Conservation (phyloP, 1,140 invertebrate genomes). For the Sitophilus oryzae region DNA sequence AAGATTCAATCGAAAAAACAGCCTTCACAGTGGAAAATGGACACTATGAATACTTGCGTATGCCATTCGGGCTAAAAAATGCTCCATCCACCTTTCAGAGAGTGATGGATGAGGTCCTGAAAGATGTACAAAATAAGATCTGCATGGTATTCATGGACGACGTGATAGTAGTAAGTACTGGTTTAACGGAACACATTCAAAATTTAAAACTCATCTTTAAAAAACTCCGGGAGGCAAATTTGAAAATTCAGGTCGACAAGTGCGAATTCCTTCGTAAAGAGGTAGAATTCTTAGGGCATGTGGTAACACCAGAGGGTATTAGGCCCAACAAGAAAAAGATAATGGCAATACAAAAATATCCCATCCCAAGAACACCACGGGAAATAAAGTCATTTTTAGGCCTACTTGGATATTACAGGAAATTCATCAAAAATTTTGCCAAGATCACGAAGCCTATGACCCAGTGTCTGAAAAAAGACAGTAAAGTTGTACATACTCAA, state of each 20-base stretch:
- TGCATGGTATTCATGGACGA: conserved; percentile 41
- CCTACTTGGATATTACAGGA: too few relatives aligned
- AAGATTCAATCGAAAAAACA: conserved; percentile 41
- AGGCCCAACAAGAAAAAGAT: background rate
- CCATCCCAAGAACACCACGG: background rate
- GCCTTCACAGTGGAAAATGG: conserved; percentile 39
- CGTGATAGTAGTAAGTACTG: conserved; percentile 20
- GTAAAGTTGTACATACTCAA: conserved; percentile 1
- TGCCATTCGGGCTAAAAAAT: too few relatives aligned
- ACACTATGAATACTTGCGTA: conserved; percentile 35
- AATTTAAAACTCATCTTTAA: too few relatives aligned
- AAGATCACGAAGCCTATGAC: too few relatives aligned
- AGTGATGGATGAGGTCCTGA: too few relatives aligned
- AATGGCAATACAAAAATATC: conserved; percentile 1
- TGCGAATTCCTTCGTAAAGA: background rate
- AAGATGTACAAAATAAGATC: conserved; percentile 10
- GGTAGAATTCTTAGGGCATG: background rate
- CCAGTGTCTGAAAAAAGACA: conserved; percentile 5
- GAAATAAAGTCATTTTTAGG: conserved; percentile 1
- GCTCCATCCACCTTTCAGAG: too few relatives aligned
- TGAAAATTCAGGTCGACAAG: background rate
- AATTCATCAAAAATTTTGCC: too few relatives aligned
- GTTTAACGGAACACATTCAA: too few relatives aligned
- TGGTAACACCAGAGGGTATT: background rate
- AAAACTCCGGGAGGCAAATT: background rate